Conservation (phyloP, 2,888 invertebrate species). For the Conomelus anceps region DNA sequence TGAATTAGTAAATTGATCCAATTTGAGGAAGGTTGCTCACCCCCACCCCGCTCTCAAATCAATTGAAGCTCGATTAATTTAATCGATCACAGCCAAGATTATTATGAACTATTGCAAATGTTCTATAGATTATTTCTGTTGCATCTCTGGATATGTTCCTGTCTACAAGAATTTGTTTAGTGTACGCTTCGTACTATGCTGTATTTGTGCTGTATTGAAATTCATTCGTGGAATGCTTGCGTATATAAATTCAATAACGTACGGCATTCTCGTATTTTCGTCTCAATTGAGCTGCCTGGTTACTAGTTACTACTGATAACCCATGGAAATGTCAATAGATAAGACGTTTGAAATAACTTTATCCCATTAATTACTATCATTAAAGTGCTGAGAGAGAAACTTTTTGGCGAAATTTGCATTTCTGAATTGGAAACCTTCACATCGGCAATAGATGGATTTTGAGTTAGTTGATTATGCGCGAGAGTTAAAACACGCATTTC, state of each 20-base stretch:
- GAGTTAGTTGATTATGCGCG: not conserved
- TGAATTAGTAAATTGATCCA: too few species aligned
- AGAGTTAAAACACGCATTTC: not conserved
- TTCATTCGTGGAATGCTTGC: not conserved
- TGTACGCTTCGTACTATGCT: too few species aligned
- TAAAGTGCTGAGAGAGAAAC: not conserved
- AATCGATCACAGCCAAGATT: too few species aligned
- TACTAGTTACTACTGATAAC: not conserved
- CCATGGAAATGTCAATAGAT: not conserved
- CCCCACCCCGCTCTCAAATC: too few species aligned
- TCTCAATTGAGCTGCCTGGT: not conserved
- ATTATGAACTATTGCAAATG: too few species aligned
- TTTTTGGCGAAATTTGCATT: not conserved
- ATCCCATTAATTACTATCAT: not conserved
- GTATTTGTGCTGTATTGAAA: not conserved
- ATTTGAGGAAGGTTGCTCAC: too few species aligned
- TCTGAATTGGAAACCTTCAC: not conserved
- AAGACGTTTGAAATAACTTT: not conserved
- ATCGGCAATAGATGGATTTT: not conserved
- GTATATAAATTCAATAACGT: not conserved
- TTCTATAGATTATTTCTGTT: too few species aligned
- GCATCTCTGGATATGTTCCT: too few species aligned
- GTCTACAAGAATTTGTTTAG: too few species aligned
- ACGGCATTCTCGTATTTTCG: not conserved
- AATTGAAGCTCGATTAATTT: too few species aligned